phyloP scores from a whole-genome alignment of 2,797 vertebrate genomes.

The Takifugu ocellatus region DNA sequence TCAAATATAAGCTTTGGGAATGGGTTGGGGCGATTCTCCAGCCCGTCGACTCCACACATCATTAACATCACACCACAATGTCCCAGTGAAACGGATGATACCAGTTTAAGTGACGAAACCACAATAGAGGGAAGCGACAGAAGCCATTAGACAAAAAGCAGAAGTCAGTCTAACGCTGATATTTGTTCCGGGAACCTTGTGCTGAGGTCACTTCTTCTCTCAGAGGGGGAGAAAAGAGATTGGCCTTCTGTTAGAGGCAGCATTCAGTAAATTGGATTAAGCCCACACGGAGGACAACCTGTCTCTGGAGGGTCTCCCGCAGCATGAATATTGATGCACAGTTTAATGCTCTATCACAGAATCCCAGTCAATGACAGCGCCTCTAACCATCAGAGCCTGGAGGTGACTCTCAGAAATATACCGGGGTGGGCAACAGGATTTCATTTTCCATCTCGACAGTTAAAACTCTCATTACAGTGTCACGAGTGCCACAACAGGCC shows the following conservation, averaged over 20 bases:
- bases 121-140: slow-evolving; percentile 3
- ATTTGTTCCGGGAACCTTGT: slow-evolving; percentile 34
- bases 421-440: slow-evolving; percentile 25
- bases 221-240: slow-evolving; percentile 22
- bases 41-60: slow-evolving; percentile 28
- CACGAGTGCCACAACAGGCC: slow-evolving; percentile 35
- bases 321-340: slow-evolving; percentile 61
- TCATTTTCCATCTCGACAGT: slow-evolving; percentile 36
- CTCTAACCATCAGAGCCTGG: slow-evolving; percentile 25
- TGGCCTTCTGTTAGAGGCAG: slow-evolving; percentile 47
- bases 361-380: slow-evolving; percentile 48
- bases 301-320: slow-evolving; percentile 45
- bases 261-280: slow-evolving; percentile 66
- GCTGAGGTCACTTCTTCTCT: slow-evolving; percentile 43
- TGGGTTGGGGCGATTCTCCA: slow-evolving; percentile 24
- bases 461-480: slow-evolving; percentile 37
- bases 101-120: slow-evolving; percentile 23
- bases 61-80: slow-evolving; percentile 43
- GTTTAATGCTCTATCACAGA: slow-evolving; percentile 44
- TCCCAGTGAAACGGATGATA: slow-evolving; percentile 18
- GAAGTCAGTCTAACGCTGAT: slow-evolving; percentile 15
- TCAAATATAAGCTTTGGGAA: slow-evolving; percentile 36
- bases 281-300: slow-evolving; percentile 47
- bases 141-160: slow-evolving; percentile 7
- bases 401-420: slow-evolving; percentile 41